Percentiles rank a stretch among this genome's conserved stretches.
Evolutionary conservation across 2,113 vertebrate genomes (phyloP).

Genomic region (Peromyscus californicus): DNA sequence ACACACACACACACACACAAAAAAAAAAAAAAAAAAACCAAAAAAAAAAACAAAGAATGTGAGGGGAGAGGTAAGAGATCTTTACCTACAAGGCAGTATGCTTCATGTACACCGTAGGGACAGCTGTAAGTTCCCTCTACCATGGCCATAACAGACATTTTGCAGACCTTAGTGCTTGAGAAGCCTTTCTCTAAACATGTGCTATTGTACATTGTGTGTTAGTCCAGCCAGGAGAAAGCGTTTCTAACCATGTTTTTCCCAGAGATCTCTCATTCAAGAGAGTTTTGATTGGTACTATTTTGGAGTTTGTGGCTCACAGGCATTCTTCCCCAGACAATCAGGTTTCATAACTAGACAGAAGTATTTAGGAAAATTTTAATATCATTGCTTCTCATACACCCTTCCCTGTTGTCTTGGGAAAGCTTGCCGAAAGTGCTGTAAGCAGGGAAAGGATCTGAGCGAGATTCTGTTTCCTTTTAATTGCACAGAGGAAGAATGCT

Average conservation of each 20-base stretch:
- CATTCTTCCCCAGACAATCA: background rate
- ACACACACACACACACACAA: too few relatives aligned
- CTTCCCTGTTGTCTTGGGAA: background rate
- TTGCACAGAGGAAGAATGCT: background rate
- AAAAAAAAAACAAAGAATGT: too few relatives aligned
- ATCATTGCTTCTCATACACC: background rate
- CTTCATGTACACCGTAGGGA: background rate
- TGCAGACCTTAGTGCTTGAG: background rate
- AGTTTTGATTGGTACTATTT: background rate
- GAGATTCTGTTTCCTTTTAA: conserved; percentile 1
- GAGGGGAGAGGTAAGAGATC: background rate
- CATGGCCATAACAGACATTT: background rate
- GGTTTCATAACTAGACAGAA: background rate
- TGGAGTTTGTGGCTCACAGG: background rate
- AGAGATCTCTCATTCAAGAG: background rate
- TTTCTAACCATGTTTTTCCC: conserved; percentile 28
- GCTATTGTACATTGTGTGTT: background rate
- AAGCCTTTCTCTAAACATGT: background rate
- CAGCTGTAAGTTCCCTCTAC: background rate
- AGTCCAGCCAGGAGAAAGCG: background rate
- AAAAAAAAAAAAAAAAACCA: background rate
- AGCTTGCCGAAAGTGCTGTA: background rate
- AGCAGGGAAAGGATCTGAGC: background rate
- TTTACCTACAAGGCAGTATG: background rate
- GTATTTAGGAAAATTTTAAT: conserved; percentile 14